These are phyloP conservation scores for Hydroisotoma schaefferi DNA, from an alignment of 2,888 invertebrate species.

Conservation along the genomic window DNA sequence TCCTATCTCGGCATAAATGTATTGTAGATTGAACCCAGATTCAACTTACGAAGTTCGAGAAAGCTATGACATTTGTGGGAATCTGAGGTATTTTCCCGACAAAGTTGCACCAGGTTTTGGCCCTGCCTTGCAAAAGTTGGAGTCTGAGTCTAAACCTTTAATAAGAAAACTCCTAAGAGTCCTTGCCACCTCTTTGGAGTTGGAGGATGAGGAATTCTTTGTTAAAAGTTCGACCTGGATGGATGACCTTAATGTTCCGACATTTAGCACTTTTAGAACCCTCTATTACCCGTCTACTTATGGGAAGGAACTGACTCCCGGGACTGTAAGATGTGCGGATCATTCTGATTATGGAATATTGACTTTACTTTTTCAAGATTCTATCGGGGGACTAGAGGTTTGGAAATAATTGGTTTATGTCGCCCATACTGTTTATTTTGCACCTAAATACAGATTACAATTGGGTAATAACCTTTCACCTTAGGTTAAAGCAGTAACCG, in stretches of 20 bases:
- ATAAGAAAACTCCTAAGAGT: constrained; percentile 62
- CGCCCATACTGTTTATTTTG: no score
- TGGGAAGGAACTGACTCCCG: constrained; percentile 51
- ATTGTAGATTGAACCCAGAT: constrained; percentile 19
- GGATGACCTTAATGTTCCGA: constrained; percentile 51
- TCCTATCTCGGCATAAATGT: not conserved
- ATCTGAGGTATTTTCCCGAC: constrained; percentile 61
- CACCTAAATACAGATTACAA: no score
- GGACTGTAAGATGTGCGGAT: constrained; percentile 64
- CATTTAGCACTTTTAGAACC: constrained; percentile 65
- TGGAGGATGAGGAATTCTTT: constrained; percentile 39
- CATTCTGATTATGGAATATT: constrained; percentile 74
- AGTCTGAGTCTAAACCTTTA: constrained; percentile 66
- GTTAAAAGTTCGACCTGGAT: constrained; percentile 25
- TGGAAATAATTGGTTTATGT: constrained; percentile 12
- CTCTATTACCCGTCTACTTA: constrained; percentile 67
- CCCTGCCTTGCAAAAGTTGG: constrained; percentile 63
- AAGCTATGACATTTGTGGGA: constrained; percentile 47
- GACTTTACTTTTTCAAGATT: constrained; percentile 68
- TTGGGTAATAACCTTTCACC: no score
- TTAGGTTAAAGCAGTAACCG: constrained; percentile 62
- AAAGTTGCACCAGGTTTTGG: constrained; percentile 65
- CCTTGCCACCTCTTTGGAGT: constrained; percentile 35
- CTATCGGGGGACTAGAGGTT: constrained; percentile 70
- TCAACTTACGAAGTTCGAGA: constrained; percentile 31